Conservation (phyloP, 2,797 vertebrate genomes). For the Premnoplex brunnescens region DNA sequence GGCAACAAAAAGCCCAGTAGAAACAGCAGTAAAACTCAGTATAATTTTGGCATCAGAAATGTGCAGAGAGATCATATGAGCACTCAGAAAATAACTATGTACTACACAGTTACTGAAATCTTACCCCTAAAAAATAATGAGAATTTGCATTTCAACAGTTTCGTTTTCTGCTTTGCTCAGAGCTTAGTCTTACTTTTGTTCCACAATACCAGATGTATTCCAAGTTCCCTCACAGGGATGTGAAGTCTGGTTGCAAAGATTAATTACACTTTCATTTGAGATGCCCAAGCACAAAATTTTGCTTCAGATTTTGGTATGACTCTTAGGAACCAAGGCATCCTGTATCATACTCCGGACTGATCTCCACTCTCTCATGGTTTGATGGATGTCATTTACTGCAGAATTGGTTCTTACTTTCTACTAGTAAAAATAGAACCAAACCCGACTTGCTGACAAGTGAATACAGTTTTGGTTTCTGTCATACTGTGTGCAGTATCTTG, state of each 20-base stretch:
- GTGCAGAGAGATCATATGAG: not conserved
- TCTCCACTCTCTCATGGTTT: not conserved
- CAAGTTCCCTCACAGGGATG: not conserved
- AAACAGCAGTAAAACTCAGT: not conserved
- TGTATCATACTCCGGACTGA: not conserved
- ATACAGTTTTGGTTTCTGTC: not conserved
- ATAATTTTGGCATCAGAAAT: not conserved
- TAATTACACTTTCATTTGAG: not conserved
- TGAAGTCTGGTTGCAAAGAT: not conserved
- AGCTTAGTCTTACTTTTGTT: not conserved
- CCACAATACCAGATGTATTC: not conserved
- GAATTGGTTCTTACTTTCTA: not conserved
- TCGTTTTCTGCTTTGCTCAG: not conserved
- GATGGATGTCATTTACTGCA: conserved; percentile 22
- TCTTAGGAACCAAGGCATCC: not conserved
- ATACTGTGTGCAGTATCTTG: not conserved
- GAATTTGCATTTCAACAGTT: not conserved
- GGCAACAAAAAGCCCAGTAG: accelerated
- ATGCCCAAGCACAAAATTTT: not conserved
- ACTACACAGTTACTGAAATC: not conserved
- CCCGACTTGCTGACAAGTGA: not conserved
- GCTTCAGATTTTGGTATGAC: not conserved
- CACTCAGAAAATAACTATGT: not conserved
- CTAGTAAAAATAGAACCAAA: conserved; percentile 20
- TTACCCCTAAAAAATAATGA: not conserved